A percentile compares a stretch with the other conserved stretches of the same genome.
These are phyloP conservation scores for Monopterus albus DNA, from an alignment of 2,113 vertebrate species.

Conservation along the genomic window DNA sequence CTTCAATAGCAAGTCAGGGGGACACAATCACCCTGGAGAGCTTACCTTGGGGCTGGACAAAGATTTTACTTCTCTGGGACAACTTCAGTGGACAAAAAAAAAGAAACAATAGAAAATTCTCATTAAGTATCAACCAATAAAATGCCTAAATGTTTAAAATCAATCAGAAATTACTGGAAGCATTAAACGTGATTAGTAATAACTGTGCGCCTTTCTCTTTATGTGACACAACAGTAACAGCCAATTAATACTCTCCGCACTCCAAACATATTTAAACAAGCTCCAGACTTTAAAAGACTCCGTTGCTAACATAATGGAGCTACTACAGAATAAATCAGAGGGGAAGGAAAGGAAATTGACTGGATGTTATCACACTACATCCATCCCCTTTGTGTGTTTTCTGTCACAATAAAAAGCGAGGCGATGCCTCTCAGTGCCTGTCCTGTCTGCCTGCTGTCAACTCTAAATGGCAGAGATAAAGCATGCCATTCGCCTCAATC, in stretches of 20 bases:
- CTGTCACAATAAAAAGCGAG: constrained; percentile 66
- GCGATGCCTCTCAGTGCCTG: constrained; percentile 62
- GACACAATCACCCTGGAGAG: constrained; percentile 38
- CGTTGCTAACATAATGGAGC: constrained; percentile 47
- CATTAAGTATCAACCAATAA: constrained; percentile 6
- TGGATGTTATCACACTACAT: constrained; percentile 77
- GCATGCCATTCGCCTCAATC: constrained; percentile 57
- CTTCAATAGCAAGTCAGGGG: constrained; percentile 44
- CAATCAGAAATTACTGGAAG: not conserved
- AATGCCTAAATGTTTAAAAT: constrained; percentile 4
- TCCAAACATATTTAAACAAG: constrained; percentile 29
- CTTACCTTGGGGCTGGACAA: constrained; percentile 94
- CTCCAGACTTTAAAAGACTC: constrained; percentile 40
- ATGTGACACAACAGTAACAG: constrained; percentile 3
- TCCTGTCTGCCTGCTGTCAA: constrained; percentile 68
- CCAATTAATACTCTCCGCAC: constrained; percentile 21
- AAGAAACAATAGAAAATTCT: no score
- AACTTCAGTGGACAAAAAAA: constrained; percentile 79
- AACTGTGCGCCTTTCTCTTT: not conserved
- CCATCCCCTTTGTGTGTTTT: constrained; percentile 70
- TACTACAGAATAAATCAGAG: constrained; percentile 63
- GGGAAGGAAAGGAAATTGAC: constrained; percentile 73
- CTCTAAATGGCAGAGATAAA: constrained; percentile 75
- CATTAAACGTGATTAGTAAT: constrained; percentile 19
- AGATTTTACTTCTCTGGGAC: constrained; percentile 85